Evolutionary conservation across 1,140 invertebrate species (phyloP).

Genomic region (Globodera rostochiensis): DNA sequence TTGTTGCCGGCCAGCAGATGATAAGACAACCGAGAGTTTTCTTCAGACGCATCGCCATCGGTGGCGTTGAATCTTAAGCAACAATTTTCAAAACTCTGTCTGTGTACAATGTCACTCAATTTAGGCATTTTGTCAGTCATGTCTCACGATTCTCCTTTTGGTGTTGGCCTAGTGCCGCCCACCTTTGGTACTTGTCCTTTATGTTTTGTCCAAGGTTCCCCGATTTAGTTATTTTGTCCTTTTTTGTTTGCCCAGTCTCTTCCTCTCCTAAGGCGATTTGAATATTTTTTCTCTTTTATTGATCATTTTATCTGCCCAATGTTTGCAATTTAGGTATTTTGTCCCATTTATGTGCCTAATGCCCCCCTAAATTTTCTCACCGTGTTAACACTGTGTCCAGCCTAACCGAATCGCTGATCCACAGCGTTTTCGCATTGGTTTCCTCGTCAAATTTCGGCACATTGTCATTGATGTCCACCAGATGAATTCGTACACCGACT

Average conservation of each 20-base stretch:
- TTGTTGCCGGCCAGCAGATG: conserved; percentile 44
- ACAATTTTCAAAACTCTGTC: not conserved
- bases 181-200: too few species aligned
- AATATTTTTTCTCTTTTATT: too few species aligned
- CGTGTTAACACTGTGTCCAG: conserved; percentile 38
- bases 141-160: not conserved
- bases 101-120: too few species aligned
- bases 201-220: too few species aligned
- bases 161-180: too few species aligned
- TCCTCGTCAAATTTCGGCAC: conserved; percentile 41
- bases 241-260: too few species aligned
- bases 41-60: not conserved
- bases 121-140: too few species aligned
- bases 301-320: too few species aligned
- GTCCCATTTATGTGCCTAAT: not conserved
- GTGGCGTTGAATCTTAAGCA: not conserved
- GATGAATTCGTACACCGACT: conserved; percentile 5
- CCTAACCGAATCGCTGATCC: conserved; percentile 30
- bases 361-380: conserved; percentile 12
- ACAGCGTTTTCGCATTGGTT: conserved; percentile 13
- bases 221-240: too few species aligned
- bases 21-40: conserved; percentile 41
- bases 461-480: conserved; percentile 46
- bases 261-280: too few species aligned
- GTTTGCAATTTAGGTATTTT: not conserved